Base-by-base conservation (phyloP, 2,888 invertebrate genomes). In the Nasonia oneida region DNA sequence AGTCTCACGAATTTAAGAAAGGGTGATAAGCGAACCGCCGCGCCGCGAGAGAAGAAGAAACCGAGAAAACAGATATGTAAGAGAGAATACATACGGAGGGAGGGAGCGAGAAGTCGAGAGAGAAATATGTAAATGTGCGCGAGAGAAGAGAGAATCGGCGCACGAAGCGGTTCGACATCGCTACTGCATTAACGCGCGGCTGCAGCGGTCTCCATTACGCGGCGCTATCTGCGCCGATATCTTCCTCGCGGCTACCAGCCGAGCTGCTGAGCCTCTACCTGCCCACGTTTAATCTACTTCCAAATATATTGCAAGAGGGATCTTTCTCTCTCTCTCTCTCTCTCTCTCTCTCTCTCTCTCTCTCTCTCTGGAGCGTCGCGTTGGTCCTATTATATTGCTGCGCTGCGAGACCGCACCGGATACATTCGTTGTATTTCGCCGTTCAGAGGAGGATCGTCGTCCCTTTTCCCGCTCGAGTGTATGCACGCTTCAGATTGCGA, bases 141-240 rank as follows among this genome's bases (percentile, higher is more conserved):
- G 67, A 67, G 79, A 80, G 71, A 75, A 64, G 77, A 47, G 70
- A 61, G 80, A 74, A 71, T 78, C 77, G 74, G 39, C 57, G 80
- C 76, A 70, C 64, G 74, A 79, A 23, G 57, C 64, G 75, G 88
- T 88, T 89, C 90, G 93, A 93, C 93, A 93, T 93, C 92, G 93
- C 93, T 93, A 93, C 93, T 93, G 93, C 93, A 93, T 93, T 93
- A 93, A 93, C 93, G 92, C 92, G 92, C 91, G 91, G 92, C 37
- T 37, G 37, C 92, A 90, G 91, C 93, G 90, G 92, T 92, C 91
- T 93, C 93, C 93, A 93, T 93, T 81, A 93, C 93, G 89, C 61
- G 14, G 57, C n/a, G 23, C 53, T 87, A 81, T 85, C 86, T 18
- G 0, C 23, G 12, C 3, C 82, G 81, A 87, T 87, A 87, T 87